Conservation (phyloP, 2,888 invertebrate genomes). For the Synergus laeviventris region DNA sequence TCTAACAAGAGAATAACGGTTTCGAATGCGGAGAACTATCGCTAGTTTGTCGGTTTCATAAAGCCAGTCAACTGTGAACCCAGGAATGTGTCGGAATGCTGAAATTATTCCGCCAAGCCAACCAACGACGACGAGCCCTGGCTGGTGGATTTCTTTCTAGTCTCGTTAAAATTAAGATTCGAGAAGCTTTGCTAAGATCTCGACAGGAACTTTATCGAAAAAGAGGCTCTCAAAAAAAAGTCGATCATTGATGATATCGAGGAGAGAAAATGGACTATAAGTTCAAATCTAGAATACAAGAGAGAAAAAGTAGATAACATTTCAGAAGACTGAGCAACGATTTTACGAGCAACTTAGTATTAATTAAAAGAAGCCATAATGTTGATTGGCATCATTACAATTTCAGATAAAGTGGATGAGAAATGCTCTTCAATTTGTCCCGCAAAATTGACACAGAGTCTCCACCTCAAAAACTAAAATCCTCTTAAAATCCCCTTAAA, state of each 20-base stretch:
- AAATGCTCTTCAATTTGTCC: not conserved
- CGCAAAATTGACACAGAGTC: not conserved
- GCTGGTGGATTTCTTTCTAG: constrained; percentile 23
- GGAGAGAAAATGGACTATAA: constrained; percentile 2
- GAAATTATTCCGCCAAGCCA: constrained; percentile 49
- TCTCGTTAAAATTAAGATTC: constrained; percentile 35
- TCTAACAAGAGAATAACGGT: constrained; percentile 13
- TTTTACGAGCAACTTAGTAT: not conserved
- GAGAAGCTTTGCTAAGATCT: constrained; percentile 30
- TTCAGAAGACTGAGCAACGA: not conserved
- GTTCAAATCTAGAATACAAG: not conserved
- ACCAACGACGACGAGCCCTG: constrained; percentile 28
- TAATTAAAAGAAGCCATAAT: constrained; percentile 1
- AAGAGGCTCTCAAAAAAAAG: constrained; percentile 1
- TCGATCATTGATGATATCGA: constrained; percentile 5
- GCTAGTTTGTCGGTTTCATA: constrained; percentile 58
- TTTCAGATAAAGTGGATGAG: not conserved
- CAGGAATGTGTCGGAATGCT: constrained; percentile 66
- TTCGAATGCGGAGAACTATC: not conserved
- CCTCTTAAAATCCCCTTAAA: not conserved
- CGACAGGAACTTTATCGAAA: constrained; percentile 39
- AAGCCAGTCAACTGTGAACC: constrained; percentile 68
- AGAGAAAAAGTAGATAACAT: not conserved
- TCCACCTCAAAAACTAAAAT: not conserved
- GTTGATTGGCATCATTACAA: not conserved